A percentile compares a stretch with the other conserved stretches of the same genome.
Evolutionary conservation across 2,888 invertebrate genomes (phyloP).

Genomic region (Sinodicranocentrus sp.): DNA sequence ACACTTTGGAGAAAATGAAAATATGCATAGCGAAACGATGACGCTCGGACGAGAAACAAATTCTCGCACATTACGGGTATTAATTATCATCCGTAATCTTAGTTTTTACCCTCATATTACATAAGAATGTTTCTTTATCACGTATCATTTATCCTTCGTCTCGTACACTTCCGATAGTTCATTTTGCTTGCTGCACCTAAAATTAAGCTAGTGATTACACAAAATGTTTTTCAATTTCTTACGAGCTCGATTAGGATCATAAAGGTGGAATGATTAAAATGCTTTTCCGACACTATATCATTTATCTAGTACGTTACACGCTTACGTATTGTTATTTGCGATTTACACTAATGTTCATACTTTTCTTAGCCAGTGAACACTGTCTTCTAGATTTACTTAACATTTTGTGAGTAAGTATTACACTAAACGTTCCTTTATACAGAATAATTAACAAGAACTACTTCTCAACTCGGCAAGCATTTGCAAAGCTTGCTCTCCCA

Average conservation of each 20-base stretch:
- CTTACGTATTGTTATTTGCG: constrained; percentile 6
- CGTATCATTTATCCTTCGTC: not conserved
- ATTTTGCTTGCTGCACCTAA: constrained; percentile 20
- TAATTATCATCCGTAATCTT: not conserved
- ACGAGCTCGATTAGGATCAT: constrained; percentile 30
- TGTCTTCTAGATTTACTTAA: not conserved
- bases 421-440: constrained; percentile 30
- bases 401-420: not conserved
- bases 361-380: constrained; percentile 21
- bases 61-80: too few species aligned
- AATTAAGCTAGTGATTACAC: constrained; percentile 24
- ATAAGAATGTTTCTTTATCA: constrained; percentile 27
- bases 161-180: not conserved
- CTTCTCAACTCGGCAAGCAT: constrained; percentile 76
- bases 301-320: not conserved
- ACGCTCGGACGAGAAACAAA: too few species aligned
- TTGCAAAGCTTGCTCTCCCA: constrained; percentile 75
- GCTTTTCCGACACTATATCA: constrained; percentile 2
- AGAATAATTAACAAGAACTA: constrained; percentile 74
- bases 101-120: constrained; percentile 18
- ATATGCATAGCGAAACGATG: too few species aligned
- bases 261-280: constrained; percentile 48
- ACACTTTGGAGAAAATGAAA: too few species aligned
- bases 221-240: not conserved
- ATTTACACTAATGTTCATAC: constrained; percentile 11